phyloP scores from a whole-genome alignment of 2,888 invertebrate species.

The Drosophila pegasa region DNA sequence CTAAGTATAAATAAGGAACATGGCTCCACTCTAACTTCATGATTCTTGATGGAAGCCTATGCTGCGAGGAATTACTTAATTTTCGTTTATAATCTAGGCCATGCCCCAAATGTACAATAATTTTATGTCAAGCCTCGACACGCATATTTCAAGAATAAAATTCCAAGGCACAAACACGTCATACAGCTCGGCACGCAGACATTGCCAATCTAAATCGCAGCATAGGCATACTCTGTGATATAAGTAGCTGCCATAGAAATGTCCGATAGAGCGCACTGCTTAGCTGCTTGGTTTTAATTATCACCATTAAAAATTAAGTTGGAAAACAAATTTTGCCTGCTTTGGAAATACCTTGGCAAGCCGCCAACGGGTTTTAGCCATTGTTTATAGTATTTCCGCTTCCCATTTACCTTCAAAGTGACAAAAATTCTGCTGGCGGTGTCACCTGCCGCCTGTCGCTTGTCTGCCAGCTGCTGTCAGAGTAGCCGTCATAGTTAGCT shows the following conservation, averaged over 20 bases:
- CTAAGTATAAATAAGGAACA: background rate
- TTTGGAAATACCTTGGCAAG: slow-evolving; percentile 53
- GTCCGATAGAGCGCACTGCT: background rate
- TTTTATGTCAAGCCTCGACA: slow-evolving; percentile 8
- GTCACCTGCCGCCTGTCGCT: slow-evolving; percentile 15
- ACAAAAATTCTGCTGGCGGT: slow-evolving; percentile 22
- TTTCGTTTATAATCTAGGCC: background rate
- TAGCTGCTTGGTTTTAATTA: slow-evolving; percentile 23
- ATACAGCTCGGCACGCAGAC: slow-evolving; percentile 1
- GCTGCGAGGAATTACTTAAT: background rate
- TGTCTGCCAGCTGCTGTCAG: slow-evolving; percentile 41
- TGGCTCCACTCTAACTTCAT: background rate
- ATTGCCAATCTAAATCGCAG: slow-evolving; percentile 1
- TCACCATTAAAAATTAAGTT: slow-evolving; percentile 31
- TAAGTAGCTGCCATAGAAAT: background rate
- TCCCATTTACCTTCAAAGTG: slow-evolving; percentile 42
- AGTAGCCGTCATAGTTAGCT: slow-evolving; percentile 29
- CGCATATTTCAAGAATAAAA: slow-evolving; percentile 5
- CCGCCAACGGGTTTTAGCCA: slow-evolving; percentile 42
- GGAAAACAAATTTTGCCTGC: slow-evolving; percentile 25
- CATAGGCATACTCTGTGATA: background rate
- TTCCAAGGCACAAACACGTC: background rate
- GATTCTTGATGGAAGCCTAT: background rate
- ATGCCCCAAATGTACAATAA: slow-evolving; percentile 6
- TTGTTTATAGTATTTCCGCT: slow-evolving; percentile 46